Percentiles rank a stretch among this genome's conserved stretches.
phyloP scores from a whole-genome alignment of 2,888 invertebrate genomes.

The Cataglyphis albicans region DNA sequence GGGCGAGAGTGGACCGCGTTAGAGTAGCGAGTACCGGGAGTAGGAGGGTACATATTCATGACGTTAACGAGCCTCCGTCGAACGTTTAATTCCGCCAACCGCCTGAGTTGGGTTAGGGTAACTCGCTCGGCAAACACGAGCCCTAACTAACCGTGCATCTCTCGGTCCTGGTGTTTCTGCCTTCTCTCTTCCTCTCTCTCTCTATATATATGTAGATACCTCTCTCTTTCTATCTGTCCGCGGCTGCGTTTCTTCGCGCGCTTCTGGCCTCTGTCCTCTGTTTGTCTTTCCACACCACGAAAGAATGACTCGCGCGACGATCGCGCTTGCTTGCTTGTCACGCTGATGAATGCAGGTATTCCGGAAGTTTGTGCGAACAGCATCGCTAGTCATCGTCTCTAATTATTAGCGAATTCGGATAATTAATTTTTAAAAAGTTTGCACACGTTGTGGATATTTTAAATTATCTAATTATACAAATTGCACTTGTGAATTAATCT shows the following conservation, averaged over 20 bases:
- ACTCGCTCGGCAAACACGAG: slow-evolving; percentile 86
- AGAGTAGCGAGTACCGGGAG: slow-evolving; percentile 79
- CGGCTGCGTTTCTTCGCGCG: slow-evolving; percentile 45
- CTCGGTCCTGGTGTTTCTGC: slow-evolving; percentile 75
- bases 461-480: slow-evolving; percentile 16
- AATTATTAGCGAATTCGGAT: slow-evolving; percentile 42
- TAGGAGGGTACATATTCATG: slow-evolving; percentile 86
- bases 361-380: slow-evolving; percentile 62
- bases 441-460: neutral
- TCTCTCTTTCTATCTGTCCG: slow-evolving; percentile 41
- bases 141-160: slow-evolving; percentile 86
- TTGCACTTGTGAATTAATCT: slow-evolving; percentile 13
- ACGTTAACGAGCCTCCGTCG: slow-evolving; percentile 86
- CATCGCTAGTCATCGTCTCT: slow-evolving; percentile 48
- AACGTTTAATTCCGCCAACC: slow-evolving; percentile 86
- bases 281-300: slow-evolving; percentile 80
- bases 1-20: slow-evolving; percentile 71
- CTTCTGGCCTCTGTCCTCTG: slow-evolving; percentile 71
- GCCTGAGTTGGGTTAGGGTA: slow-evolving; percentile 85
- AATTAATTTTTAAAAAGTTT: slow-evolving; percentile 23
- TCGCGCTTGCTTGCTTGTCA: slow-evolving; percentile 62
- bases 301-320: slow-evolving; percentile 76
- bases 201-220: neutral
- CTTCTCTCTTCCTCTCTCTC: slow-evolving; percentile 49
- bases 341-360: slow-evolving; percentile 71